Percentiles rank a stretch among this genome's conserved stretches.
phyloP scores from a whole-genome alignment of 2,113 vertebrate genomes.

The Mola mola region DNA sequence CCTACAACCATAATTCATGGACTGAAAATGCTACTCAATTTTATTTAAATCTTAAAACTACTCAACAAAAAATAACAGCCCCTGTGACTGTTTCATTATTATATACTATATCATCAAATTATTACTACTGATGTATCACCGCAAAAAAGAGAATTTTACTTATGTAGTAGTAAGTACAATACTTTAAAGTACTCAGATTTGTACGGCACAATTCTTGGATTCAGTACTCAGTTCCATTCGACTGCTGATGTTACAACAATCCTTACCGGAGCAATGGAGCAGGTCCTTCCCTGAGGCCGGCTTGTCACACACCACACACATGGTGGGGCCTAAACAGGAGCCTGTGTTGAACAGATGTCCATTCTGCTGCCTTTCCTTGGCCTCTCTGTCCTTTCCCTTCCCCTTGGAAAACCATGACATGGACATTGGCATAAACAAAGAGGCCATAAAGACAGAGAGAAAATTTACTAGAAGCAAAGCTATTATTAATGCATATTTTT shows the following conservation, averaged over 20 bases:
- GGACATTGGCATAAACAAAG: constrained; percentile 47
- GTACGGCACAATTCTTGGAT: too few relatives aligned
- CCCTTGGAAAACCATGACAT: constrained; percentile 81
- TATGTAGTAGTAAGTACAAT: too few relatives aligned
- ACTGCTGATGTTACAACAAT: neutral
- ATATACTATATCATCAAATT: too few relatives aligned
- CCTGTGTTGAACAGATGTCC: constrained; percentile 87
- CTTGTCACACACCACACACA: constrained; percentile 91
- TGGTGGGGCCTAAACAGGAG: constrained; percentile 82
- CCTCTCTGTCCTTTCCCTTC: constrained; percentile 90
- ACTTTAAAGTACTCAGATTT: too few relatives aligned
- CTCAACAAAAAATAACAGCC: too few relatives aligned
- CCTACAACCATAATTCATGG: too few relatives aligned
- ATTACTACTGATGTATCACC: too few relatives aligned
- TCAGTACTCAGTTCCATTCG: too few relatives aligned
- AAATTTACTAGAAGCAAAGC: neutral
- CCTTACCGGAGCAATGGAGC: constrained; percentile 91
- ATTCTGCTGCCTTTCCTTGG: constrained; percentile 86
- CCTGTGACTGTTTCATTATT: too few relatives aligned
- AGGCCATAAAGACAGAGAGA: constrained; percentile 1
- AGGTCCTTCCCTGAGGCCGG: constrained; percentile 88
- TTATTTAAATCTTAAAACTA: too few relatives aligned
- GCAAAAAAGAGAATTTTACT: too few relatives aligned
- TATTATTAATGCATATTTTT: neutral
- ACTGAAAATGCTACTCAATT: too few relatives aligned